A percentile compares a stretch with the other conserved stretches of the same genome.
Conservation (phyloP, 2,113 vertebrate genomes). For the Percina caprodes region DNA sequence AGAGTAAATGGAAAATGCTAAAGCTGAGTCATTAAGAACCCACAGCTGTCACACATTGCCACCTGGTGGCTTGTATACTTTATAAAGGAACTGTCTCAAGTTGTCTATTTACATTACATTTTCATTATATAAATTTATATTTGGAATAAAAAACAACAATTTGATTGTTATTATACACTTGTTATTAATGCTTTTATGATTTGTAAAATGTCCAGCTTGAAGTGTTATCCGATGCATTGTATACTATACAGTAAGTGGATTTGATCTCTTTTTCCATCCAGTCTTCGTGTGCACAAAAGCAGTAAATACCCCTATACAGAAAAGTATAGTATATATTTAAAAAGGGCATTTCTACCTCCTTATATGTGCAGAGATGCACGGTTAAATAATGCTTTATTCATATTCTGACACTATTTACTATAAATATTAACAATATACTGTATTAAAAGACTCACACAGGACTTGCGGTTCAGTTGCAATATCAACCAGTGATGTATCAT, state of each 20-base stretch:
- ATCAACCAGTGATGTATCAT: neutral
- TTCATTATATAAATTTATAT: neutral
- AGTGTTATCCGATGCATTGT: neutral
- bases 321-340: neutral
- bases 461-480: neutral
- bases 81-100: neutral
- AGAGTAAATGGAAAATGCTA: conserved; percentile 35
- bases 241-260: neutral
- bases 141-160: neutral
- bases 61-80: conserved; percentile 60
- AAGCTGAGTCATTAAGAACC: conserved; percentile 65
- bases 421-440: neutral
- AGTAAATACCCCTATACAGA: neutral
- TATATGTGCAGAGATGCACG: too few relatives aligned
- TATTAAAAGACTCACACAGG: neutral
- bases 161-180: neutral
- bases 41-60: conserved; percentile 59
- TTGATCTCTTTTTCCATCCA: neutral
- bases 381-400: neutral
- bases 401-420: conserved; percentile 1
- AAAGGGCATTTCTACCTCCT: neutral
- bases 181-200: neutral
- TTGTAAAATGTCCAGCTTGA: neutral
- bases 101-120: neutral
- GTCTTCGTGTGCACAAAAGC: neutral